phyloP scores from a whole-genome alignment of 2,113 vertebrate genomes.

The Nycticorax nycticorax region DNA sequence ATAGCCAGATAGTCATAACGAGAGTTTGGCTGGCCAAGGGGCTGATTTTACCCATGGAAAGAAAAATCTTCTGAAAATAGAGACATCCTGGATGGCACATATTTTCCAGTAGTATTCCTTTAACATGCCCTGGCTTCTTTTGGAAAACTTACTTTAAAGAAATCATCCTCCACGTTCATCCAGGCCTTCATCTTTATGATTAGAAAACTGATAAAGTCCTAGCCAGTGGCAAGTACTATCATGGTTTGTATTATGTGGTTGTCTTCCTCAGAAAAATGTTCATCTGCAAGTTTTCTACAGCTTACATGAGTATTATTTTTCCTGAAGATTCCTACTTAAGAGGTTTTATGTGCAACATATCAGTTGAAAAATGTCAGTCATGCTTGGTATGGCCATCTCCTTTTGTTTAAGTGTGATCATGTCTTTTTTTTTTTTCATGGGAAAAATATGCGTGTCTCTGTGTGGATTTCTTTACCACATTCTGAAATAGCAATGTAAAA shows the following conservation, averaged over 20 bases:
- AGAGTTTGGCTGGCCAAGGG: neutral
- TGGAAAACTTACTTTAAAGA: neutral
- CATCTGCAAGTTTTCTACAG: neutral
- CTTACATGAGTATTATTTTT: neutral
- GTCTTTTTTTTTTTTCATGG: neutral
- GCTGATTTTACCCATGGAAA: neutral
- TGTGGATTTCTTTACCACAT: neutral
- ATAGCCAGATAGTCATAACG: neutral
- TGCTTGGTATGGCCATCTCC: neutral
- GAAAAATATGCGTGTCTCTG: neutral
- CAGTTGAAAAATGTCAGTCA: neutral
- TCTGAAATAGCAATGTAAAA: constrained; percentile 20
- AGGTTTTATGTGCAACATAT: neutral
- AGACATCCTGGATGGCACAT: rapidly evolving
- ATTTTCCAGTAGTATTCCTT: neutral
- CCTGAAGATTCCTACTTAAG: neutral
- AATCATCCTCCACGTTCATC: neutral
- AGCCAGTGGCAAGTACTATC: neutral
- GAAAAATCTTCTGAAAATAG: neutral
- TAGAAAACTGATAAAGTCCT: neutral
- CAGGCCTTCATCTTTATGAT: neutral
- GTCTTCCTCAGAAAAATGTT: neutral
- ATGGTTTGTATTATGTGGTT: neutral
- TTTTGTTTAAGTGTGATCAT: neutral
- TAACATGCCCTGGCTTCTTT: neutral